phyloP scores from a whole-genome alignment of 2,113 vertebrate species.

The Oryzias melastigma region DNA sequence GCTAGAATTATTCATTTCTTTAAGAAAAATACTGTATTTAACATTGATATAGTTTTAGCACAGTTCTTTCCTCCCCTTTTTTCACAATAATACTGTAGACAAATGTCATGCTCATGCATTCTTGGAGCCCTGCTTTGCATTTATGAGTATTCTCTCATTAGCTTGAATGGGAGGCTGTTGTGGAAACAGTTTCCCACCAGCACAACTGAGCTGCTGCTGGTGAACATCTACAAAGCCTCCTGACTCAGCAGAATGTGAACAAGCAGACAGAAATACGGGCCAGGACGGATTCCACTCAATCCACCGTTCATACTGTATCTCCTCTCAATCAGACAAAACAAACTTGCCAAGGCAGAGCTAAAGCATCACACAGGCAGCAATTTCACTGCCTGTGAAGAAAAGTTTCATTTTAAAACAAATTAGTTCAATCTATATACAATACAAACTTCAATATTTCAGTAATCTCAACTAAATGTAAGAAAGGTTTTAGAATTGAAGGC shows the following conservation, averaged over 20 bases:
- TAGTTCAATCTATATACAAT: no score
- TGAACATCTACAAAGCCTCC: conserved; percentile 55
- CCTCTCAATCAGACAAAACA: conserved; percentile 23
- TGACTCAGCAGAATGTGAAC: conserved; percentile 68
- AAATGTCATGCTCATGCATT: no score
- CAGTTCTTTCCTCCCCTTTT: no score
- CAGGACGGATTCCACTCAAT: conserved; percentile 22
- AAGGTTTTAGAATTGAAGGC: no score
- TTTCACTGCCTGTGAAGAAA: conserved; percentile 12
- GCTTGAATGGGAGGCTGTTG: conserved; percentile 5
- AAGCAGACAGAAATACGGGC: conserved; percentile 34
- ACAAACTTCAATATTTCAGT: no score
- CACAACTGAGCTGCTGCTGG: conserved; percentile 46
- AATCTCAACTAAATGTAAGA: no score
- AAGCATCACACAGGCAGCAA: conserved; percentile 9
- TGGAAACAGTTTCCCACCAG: conserved; percentile 50
- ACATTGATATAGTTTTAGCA: no score
- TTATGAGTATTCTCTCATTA: conserved; percentile 28
- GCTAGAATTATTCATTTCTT: no score
- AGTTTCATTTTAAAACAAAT: not conserved
- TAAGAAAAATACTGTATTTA: no score
- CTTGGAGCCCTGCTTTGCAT: conserved; percentile 7
- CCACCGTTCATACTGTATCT: conserved; percentile 29
- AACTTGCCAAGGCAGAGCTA: conserved; percentile 33
- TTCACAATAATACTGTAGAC: no score